Base-by-base conservation (phyloP, 1,140 invertebrate genomes). In the Hydropsyche tenuis region DNA sequence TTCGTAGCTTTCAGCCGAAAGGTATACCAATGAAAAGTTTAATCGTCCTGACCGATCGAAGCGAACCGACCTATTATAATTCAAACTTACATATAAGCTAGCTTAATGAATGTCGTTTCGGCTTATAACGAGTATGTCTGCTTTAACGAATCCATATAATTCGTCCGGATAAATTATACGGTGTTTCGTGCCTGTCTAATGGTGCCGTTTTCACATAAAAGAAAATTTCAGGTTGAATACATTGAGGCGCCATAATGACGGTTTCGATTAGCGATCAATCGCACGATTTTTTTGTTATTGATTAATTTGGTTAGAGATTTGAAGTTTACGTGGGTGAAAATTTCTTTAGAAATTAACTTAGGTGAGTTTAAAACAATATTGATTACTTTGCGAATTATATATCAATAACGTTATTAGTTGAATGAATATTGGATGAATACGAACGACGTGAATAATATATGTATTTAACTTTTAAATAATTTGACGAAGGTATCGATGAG, bases 21-120 rank as follows among this genome's bases (percentile, higher is more conserved):
- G 56, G 56, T n/a, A 22, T 60, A 60, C 56, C 56, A 22, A n/a
- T 60, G 56, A 60, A 60, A 60, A 60, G 56, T 60, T 60, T 60
- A 18, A 60, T 11, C 4, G 18, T 0, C 23, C 25, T 16, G 37
- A n/a, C 16, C 63, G 69, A 16, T 51, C 73, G 73, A 72, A 71
- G 56, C 25, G 22, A 72, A 72, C 66, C 46, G 69, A n/a, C 45
- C 11, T 6, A 18, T 20, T 27, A 73, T 76, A 69, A 76, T 76
- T 60, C 72, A 45, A 30, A n/a, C n/a, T n/a, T n/a, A n/a, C n/a
- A n/a, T n/a, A n/a, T n/a, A n/a, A n/a, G n/a, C n/a, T n/a, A n/a
- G 65, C 69, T 76, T 37, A 73, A 76, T 73, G 53, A 65, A 73
- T 76, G 75, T 76, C 71, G 66, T 76, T 73, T 46, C 30, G 30